These are phyloP conservation scores for Zenarchopterus dispar DNA, from an alignment of 2,797 vertebrate genomes.

Conservation along the genomic window DNA sequence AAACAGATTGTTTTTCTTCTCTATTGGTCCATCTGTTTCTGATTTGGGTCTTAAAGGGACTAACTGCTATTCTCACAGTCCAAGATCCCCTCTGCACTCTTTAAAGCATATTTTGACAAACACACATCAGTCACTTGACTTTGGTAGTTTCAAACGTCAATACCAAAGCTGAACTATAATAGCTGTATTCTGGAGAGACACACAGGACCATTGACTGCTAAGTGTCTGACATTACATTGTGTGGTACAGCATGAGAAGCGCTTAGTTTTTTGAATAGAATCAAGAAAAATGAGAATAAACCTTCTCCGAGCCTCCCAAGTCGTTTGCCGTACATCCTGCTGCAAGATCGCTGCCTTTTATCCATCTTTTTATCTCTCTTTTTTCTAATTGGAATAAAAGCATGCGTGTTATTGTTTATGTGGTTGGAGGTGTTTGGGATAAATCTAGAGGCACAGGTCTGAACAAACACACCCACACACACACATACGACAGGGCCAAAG, in stretches of 20 bases:
- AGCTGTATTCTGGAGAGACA: conserved; percentile 13
- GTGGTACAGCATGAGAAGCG: conserved; percentile 24
- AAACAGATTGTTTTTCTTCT: too few relatives aligned
- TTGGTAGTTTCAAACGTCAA: conserved; percentile 3
- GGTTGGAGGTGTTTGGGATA: conserved; percentile 31
- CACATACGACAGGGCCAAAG: conserved; percentile 11
- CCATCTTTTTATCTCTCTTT: not conserved
- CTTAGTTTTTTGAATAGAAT: conserved; percentile 24
- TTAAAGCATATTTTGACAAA: conserved; percentile 2
- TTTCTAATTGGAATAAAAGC: not conserved
- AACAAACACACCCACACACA: not conserved
- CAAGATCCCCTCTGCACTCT: conserved; percentile 10
- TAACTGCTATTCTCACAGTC: not conserved
- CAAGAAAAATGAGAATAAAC: conserved; percentile 48
- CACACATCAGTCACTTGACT: conserved; percentile 5
- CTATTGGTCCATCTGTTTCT: too few relatives aligned
- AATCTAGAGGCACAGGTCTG: conserved; percentile 30
- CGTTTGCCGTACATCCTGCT: conserved; percentile 14
- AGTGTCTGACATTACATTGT: conserved; percentile 37
- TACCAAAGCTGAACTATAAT: conserved; percentile 5
- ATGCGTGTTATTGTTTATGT: too few relatives aligned
- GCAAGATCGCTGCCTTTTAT: conserved; percentile 32
- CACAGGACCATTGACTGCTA: conserved; percentile 14
- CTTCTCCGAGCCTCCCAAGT: conserved; percentile 21
- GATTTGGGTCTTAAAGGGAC: too few relatives aligned